A percentile compares a stretch with the other conserved stretches of the same genome.
These are phyloP conservation scores for Drosophila greeni DNA, from an alignment of 2,888 invertebrate genomes.

Conservation along the genomic window DNA sequence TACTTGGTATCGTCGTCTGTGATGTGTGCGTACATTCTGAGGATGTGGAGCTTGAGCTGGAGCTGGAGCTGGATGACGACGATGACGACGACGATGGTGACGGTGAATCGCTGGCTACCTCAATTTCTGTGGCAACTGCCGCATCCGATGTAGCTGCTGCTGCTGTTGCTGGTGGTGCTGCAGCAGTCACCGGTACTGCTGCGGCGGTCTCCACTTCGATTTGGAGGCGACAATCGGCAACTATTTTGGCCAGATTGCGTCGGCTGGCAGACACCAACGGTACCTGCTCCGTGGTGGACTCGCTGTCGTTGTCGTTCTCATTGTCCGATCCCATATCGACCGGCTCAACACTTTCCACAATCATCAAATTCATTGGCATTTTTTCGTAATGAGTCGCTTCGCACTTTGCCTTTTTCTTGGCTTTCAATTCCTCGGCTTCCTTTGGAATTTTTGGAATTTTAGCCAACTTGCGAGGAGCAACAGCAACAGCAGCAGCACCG, in stretches of 20 bases:
- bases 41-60: slow-evolving; percentile 50
- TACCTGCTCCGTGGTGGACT: slow-evolving; percentile 61
- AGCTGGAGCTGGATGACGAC: slow-evolving; percentile 49
- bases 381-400: slow-evolving; percentile 60
- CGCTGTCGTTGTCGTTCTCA: slow-evolving; percentile 52
- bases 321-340: slow-evolving; percentile 46
- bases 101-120: slow-evolving; percentile 26
- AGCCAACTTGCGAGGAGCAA: slow-evolving; percentile 44
- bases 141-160: slow-evolving; percentile 11
- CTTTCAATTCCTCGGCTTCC: slow-evolving; percentile 70
- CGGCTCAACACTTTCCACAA: slow-evolving; percentile 59
- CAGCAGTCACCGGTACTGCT: slow-evolving; percentile 21
- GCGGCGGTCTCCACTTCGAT: slow-evolving; percentile 58
- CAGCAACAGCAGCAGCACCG: slow-evolving; percentile 3
- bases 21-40: slow-evolving; percentile 69
- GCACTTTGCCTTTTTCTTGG: slow-evolving; percentile 67
- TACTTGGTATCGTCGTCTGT: slow-evolving; percentile 69
- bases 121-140: slow-evolving; percentile 24
- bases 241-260: slow-evolving; percentile 70
- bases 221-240: slow-evolving; percentile 70
- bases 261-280: slow-evolving; percentile 64
- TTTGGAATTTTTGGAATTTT: slow-evolving; percentile 73
- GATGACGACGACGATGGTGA: slow-evolving; percentile 50
- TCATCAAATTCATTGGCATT: slow-evolving; percentile 69
- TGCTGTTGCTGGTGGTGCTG: slow-evolving; percentile 24